Conservation (phyloP, 1,140 invertebrate genomes). For the Calliphora vicina region DNA sequence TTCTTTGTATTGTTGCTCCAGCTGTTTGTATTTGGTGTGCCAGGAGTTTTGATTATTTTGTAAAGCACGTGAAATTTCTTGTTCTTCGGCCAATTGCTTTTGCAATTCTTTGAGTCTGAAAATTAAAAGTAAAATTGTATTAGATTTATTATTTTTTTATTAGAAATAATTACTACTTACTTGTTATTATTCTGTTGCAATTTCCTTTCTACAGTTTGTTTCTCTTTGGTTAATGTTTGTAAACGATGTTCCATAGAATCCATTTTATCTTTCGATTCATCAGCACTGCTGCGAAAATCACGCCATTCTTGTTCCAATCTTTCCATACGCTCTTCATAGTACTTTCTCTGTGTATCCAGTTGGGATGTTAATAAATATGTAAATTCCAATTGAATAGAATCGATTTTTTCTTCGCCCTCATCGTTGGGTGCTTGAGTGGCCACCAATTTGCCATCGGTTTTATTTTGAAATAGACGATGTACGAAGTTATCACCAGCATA, state of each 20-base stretch:
- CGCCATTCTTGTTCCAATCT: conserved; percentile 67
- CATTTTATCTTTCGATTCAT: conserved; percentile 65
- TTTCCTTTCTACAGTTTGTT: conserved; percentile 74
- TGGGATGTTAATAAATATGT: conserved; percentile 97
- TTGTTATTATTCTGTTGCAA: conserved; percentile 69
- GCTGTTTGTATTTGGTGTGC: conserved; percentile 73
- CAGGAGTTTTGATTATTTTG: conserved; percentile 80
- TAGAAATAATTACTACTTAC: conserved; percentile 53
- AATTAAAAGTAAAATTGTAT: conserved; percentile 6
- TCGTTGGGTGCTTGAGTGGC: conserved; percentile 71
- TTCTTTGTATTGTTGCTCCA: conserved; percentile 72
- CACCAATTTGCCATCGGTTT: conserved; percentile 97
- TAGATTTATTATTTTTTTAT: not conserved
- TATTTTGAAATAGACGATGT: conserved; percentile 94
- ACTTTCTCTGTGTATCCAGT: conserved; percentile 91
- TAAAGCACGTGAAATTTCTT: conserved; percentile 79
- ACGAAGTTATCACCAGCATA: conserved; percentile 91
- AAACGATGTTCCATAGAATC: conserved; percentile 67
- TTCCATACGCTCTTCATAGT: conserved; percentile 87
- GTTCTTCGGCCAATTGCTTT: conserved; percentile 79
- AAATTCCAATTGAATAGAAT: conserved; percentile 94
- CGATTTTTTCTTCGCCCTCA: conserved; percentile 86
- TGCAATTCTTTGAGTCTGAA: conserved; percentile 67
- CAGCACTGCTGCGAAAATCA: conserved; percentile 60
- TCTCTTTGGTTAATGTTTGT: conserved; percentile 68